Evolutionary conservation across 2,113 vertebrate species (phyloP), one percentile per base, ranked within the genome.

Genomic region (Manacus vitellinus): DNA sequence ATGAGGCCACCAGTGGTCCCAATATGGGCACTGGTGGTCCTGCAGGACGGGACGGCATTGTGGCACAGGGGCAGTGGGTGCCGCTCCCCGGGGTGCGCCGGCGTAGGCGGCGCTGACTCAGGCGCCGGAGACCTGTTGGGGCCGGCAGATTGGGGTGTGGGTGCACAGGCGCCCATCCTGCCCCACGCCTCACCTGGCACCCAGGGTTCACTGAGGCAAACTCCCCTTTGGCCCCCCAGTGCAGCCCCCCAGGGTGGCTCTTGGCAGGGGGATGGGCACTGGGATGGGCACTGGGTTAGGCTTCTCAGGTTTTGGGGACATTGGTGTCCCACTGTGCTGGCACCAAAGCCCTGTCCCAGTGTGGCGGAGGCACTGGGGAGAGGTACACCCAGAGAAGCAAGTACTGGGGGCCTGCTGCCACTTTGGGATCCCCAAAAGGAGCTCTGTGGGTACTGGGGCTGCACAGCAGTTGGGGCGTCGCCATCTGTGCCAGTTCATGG

Each of bases 41-140:
- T 3, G 4, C 0, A 4, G 86, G 61, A 63, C 3, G 1, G n/a
- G 10, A 13, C 1, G 47, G 58, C 4, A 21, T 10, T 8, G 5
- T 8, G 55, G 70, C 4, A 37, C 10, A 58, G 78, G 77, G 77
- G 91, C 68, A 49, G 93, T 8, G 14, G 39, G 52, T 39, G 91
- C 88, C 88, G 76, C 85, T 96, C 91, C 93, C 76, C 8, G 33
- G 91, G 93, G 93, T 21, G 95, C 58, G 85, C 47, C 76, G 9
- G 88, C 33, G 61, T 63, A 63, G 95, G 88, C 47, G 63, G 85
- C 10, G 61, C 95, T 95, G 94, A 93, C 68, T 94, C 95, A 96
- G 88, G 67, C 61, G 2, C 33, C 6, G 2, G 67, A 23, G 92
- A 55, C 88, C 85, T 91, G 95, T 93, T 1, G 44, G 77, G 88